These are phyloP conservation scores for Hipparchia sbordonii DNA, from an alignment of 2,888 invertebrate species.

Conservation along the genomic window DNA sequence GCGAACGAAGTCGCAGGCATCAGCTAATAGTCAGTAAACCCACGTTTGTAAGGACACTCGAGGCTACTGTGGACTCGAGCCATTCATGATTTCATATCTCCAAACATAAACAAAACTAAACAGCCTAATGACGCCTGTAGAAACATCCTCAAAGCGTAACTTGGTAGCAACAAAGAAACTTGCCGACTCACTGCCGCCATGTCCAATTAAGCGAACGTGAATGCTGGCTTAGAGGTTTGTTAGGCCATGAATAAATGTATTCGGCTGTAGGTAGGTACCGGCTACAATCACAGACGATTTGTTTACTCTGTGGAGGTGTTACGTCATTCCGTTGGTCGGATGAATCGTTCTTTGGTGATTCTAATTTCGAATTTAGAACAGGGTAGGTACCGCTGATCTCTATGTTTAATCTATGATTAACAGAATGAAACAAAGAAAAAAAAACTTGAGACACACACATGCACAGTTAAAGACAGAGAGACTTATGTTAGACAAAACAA, in stretches of 20 bases:
- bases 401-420: no score
- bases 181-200: slow-evolving; percentile 40
- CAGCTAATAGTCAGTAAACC: no score
- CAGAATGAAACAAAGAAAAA: no score
- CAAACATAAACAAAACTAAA: neutral
- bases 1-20: no score
- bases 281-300: slow-evolving; percentile 23
- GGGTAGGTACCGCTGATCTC: no score
- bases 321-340: neutral
- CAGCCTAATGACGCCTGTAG: slow-evolving; percentile 18
- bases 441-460: no score
- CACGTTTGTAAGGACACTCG: no score
- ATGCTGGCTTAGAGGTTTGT: slow-evolving; percentile 28
- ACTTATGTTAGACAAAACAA: no score
- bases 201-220: slow-evolving; percentile 45
- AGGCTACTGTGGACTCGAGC: neutral
- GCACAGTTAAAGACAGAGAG: no score
- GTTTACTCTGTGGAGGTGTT: slow-evolving; percentile 16
- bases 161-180: slow-evolving; percentile 41
- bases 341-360: no score
- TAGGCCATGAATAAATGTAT: slow-evolving; percentile 33
- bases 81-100: slow-evolving; percentile 23
- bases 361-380: no score
- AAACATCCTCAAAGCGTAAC: slow-evolving; percentile 35
- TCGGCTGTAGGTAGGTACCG: neutral